phyloP scores from a whole-genome alignment of 2,797 vertebrate genomes.

The Ctenochaetus hawaiiensis region DNA sequence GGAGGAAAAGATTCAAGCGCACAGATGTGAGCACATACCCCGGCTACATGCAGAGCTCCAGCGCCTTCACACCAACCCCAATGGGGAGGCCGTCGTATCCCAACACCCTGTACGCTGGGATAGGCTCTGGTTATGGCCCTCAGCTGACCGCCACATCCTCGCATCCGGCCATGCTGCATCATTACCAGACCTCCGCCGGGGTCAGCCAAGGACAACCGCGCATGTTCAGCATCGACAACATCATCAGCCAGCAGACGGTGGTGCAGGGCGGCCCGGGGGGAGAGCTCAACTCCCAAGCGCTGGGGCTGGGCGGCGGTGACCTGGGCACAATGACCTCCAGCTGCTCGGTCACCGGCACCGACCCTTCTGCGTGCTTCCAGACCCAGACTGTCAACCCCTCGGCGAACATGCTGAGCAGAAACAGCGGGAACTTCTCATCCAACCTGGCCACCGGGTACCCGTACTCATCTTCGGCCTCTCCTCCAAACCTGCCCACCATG shows the following conservation, averaged over 20 bases:
- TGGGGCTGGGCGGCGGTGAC: constrained; percentile 85
- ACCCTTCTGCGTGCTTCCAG: constrained; percentile 89
- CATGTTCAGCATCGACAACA: constrained; percentile 96
- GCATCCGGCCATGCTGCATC: constrained; percentile 88
- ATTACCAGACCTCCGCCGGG: constrained; percentile 85
- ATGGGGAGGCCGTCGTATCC: constrained; percentile 84
- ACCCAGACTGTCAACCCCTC: constrained; percentile 78
- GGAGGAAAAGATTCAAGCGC: constrained; percentile 91
- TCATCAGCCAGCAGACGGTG: constrained; percentile 90
- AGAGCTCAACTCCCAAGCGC: constrained; percentile 81
- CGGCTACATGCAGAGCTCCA: constrained; percentile 89
- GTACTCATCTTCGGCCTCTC: constrained; percentile 88
- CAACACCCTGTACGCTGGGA: constrained; percentile 83
- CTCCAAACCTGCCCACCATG: constrained; percentile 85
- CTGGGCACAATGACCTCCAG: constrained; percentile 82
- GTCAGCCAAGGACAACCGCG: constrained; percentile 85
- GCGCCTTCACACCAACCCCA: constrained; percentile 89
- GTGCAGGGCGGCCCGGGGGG: constrained; percentile 81
- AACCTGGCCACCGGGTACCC: constrained; percentile 81
- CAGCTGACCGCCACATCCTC: constrained; percentile 81
- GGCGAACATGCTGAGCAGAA: constrained; percentile 81
- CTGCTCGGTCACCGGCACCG: constrained; percentile 84
- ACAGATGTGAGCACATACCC: constrained; percentile 93
- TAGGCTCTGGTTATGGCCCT: constrained; percentile 82
- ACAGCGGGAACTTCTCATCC: constrained; percentile 80